Evolutionary conservation across 2,797 vertebrate species (phyloP), one percentile per base, ranked within the genome.

Genomic region (Aythya fuligula): DNA sequence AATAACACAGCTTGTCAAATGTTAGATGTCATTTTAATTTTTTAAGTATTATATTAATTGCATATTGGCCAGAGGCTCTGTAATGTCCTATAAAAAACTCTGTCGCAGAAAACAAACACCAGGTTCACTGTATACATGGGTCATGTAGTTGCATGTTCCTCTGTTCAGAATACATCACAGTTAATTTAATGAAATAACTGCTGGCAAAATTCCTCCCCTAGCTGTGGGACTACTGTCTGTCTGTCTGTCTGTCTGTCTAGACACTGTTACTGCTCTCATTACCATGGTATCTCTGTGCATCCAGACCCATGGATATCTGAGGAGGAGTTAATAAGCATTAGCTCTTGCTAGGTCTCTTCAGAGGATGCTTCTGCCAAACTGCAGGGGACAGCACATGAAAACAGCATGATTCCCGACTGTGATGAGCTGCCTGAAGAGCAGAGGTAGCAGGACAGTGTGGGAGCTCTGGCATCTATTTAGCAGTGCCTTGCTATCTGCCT

Each of bases 201-300:
- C 81, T 65, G 58, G 77, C 30, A 87, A 61, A 69, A 77, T 85
- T 75, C 80, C 84, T 81, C 54, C 41, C 62, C 70, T 93, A 85
- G 51, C 78, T 83, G 78, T 85, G 65, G 45, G 53, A 85, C 83
- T 94, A 7, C 80, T 53, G 51, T 53, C 51, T 28, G 51, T 53
- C 51, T 82, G 91, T 45, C 91, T 94, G 38, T 93, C 82, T 88
- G 87, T 92, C 94, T 82, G 93, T 87, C 87, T 94, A 94, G 91
- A 93, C 57, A 34, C 43, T 90, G 75, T 89, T 83, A 65, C 62
- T 83, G 54, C 49, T 90, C 38, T 94, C 69, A 94, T 93, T 94
- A 83, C 83, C 81, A 36, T 41, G 78, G 81, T 78, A 93, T 78
- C 83, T 95, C 77, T 51, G 41, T 60, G 57, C 90, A 83, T 80